Evolutionary conservation across 1,140 invertebrate genomes (phyloP), one percentile per base, ranked within the genome.

Genomic region (Solen grandis): DNA sequence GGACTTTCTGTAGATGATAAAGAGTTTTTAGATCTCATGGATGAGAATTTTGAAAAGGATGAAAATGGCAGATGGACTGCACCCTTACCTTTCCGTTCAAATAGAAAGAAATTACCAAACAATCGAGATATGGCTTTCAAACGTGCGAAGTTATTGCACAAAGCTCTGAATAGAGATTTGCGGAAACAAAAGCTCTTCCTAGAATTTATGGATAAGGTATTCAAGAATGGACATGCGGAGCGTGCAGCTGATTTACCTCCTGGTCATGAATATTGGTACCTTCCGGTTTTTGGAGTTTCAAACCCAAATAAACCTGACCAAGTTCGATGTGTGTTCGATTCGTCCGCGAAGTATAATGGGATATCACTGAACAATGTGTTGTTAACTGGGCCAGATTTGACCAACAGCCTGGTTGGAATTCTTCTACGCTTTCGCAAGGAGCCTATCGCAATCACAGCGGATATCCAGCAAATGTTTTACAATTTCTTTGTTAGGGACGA

Each of bases 251-350:
- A 19, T 63, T 10, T 65, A 13, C 14, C 59, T 13, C 16, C 14
- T 27, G 19, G n/a, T n/a, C 41, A 55, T 5, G 54, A 80, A 62
- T 19, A 16, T 31, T 80, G 82, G 81, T 87, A 87, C 35, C 41
- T 75, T 1, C 46, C 69, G 60, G 35, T 63, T 16, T 63, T 63
- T 36, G 60, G 60, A 22, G 65, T 50, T 10, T 22, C n/a, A 22
- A 35, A 68, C 38, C 35, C 38, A 4, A 41, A 50, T 25, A 68
- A 50, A 41, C 65, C 69, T 1, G 5, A 19, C 46, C 36, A 41
- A 81, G 75, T 41, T 55, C 27, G 31, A 55, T 38, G 35, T 55
- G 59, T 35, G n/a, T 80, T 41, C 27, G 77, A 63, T 27, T 10
- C 10, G 54, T 70, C 5, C 54, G 70, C 22, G n/a, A 81, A 69